Base-by-base conservation (phyloP, 2,797 vertebrate genomes). In the Chaenodraco wilsoni region DNA sequence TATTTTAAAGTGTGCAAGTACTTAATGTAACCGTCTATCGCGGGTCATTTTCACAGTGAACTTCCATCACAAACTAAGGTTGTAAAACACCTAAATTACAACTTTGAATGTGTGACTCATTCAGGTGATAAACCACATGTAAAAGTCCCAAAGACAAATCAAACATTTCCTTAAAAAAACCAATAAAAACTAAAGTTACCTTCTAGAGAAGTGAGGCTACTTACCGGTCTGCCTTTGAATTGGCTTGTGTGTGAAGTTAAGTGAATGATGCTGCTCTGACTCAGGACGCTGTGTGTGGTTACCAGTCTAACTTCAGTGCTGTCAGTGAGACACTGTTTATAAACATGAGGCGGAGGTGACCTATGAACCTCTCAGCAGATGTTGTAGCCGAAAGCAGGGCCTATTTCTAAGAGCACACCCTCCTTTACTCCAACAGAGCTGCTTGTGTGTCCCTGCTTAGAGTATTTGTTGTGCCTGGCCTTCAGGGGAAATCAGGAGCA, bases 291-390 rank as follows among this genome's bases (percentile, higher is more conserved):
- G 43, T 66, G 69, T 58, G 84, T 64, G 81, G 78, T 91, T 88
- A 84, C 78, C 80, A 89, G 81, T 69, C 77, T 74, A 37, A 64
- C 85, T 85, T 86, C 59, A 33, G 13, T 14, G 58, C 84, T 81
- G 82, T 82, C 4, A 13, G 76, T 70, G 77, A 73, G 71, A 87
- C 76, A n/a, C 69, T 91, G 89, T 95, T 94, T 94, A 93, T 95
- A 94, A 94, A 92, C 92, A 92, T 17, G 87, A 89, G 90, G 66
- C 75, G 50, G 56, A 33, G 67, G 72, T 93, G 94, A 95, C 94
- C 94, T 95, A 87, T 95, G 94, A 94, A 93, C 94, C 92, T 74
- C 8, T 12, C 78, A 56, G 79, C 81, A 86, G 84, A 92, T 91
- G 84, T 80, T 58, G 81, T 76, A 76, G 70, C 68, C 9, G 83